These are phyloP conservation scores for Ischnus inquisitorius DNA, from an alignment of 2,888 invertebrate genomes.

Conservation along the genomic window DNA sequence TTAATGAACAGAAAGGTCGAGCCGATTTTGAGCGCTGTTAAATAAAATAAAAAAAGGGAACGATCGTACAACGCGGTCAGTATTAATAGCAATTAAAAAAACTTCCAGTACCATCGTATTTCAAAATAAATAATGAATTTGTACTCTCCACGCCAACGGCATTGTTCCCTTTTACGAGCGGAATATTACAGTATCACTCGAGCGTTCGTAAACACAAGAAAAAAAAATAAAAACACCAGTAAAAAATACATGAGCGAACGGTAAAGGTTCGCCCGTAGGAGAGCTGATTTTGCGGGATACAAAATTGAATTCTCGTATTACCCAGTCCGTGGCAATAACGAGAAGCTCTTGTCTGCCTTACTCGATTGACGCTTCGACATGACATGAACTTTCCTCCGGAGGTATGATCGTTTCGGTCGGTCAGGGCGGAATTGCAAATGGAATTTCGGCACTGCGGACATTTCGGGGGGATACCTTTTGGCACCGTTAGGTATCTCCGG, in stretches of 20 bases:
- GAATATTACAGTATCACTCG: slow-evolving; percentile 4
- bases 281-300: slow-evolving; percentile 30
- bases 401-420: slow-evolving; percentile 43
- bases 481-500: slow-evolving; percentile 13
- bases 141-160: background rate
- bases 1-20: too few species aligned
- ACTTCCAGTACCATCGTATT: background rate
- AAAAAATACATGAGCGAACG: background rate
- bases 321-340: slow-evolving; percentile 21
- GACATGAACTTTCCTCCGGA: slow-evolving; percentile 48
- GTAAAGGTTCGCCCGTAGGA: background rate
- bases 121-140: background rate
- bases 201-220: slow-evolving; percentile 6
- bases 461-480: slow-evolving; percentile 37
- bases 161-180: background rate
- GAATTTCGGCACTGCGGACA: slow-evolving; percentile 53
- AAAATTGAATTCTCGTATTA: slow-evolving; percentile 52
- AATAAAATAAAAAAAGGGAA: too few species aligned
- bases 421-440: slow-evolving; percentile 54
- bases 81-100: background rate
- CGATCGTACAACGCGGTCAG: too few species aligned
- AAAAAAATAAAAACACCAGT: slow-evolving; percentile 7
- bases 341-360: background rate
- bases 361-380: slow-evolving; percentile 1
- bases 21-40: too few species aligned